These are phyloP conservation scores for Cygnus olor DNA, from an alignment of 2,797 vertebrate species.

Conservation along the genomic window DNA sequence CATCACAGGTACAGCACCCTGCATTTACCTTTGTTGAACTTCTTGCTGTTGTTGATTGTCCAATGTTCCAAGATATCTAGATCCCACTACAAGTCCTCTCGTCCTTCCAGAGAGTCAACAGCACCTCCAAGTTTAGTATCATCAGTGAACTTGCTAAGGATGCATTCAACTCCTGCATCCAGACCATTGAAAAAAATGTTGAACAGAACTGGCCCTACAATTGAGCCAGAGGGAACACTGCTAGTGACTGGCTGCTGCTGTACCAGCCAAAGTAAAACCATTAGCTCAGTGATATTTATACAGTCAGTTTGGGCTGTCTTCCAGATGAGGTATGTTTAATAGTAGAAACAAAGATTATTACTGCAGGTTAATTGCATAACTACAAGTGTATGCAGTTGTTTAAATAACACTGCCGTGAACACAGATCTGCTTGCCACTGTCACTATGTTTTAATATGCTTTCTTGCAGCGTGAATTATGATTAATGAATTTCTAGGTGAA, in stretches of 20 bases:
- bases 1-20: neutral
- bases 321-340: constrained; percentile 1
- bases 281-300: constrained; percentile 46
- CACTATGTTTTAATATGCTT: constrained; percentile 27
- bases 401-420: constrained; percentile 3
- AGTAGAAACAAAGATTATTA: constrained; percentile 24
- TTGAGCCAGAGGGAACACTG: neutral
- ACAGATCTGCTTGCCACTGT: neutral
- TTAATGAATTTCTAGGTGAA: constrained; percentile 68
- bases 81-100: neutral
- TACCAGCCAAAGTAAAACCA: constrained; percentile 4
- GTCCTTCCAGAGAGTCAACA: neutral
- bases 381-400: neutral
- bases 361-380: constrained; percentile 41
- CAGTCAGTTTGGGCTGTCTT: constrained; percentile 1
- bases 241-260: neutral
- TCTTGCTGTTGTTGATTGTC: too few species aligned
- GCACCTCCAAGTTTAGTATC: neutral
- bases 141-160: neutral
- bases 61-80: neutral
- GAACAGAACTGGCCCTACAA: neutral
- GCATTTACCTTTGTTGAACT: too few species aligned
- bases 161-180: neutral
- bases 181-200: neutral
- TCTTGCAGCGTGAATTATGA: constrained; percentile 50